Percentiles rank a stretch among this genome's conserved stretches.
Conservation (phyloP, 2,888 invertebrate species). For the Myopa tessellatipennis region DNA sequence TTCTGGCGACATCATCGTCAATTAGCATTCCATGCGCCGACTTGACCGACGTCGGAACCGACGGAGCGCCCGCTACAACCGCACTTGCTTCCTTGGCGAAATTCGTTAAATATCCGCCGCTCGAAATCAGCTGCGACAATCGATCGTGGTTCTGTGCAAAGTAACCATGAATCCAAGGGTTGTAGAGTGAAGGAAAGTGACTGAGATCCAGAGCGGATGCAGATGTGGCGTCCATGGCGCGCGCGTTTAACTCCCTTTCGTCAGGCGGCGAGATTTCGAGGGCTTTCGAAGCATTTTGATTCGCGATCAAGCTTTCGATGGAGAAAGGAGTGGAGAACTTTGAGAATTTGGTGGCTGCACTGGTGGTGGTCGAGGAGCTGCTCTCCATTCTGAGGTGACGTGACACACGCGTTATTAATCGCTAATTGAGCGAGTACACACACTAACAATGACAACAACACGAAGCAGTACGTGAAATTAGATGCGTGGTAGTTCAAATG, state of each 20-base stretch:
- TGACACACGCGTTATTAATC: not conserved
- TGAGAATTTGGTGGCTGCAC: slow-evolving; percentile 54
- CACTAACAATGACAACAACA: not conserved
- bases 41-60: slow-evolving; percentile 38
- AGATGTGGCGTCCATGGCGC: slow-evolving; percentile 56
- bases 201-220: slow-evolving; percentile 61
- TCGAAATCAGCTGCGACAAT: slow-evolving; percentile 63
- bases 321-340: slow-evolving; percentile 67
- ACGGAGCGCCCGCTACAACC: slow-evolving; percentile 14
- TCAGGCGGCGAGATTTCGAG: slow-evolving; percentile 37
- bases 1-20: not conserved
- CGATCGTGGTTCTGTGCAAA: slow-evolving; percentile 67
- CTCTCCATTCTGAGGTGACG: slow-evolving; percentile 22
- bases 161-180: slow-evolving; percentile 68
- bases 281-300: slow-evolving; percentile 51
- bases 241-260: slow-evolving; percentile 45
- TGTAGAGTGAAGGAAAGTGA: slow-evolving; percentile 66
- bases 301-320: slow-evolving; percentile 67
- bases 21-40: slow-evolving; percentile 1
- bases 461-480: not conserved
- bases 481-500: not conserved
- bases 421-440: not conserved
- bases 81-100: slow-evolving; percentile 33
- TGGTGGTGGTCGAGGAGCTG: slow-evolving; percentile 5
- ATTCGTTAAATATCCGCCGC: slow-evolving; percentile 55